phyloP scores from a whole-genome alignment of 2,888 invertebrate genomes.

The Spisula solida region DNA sequence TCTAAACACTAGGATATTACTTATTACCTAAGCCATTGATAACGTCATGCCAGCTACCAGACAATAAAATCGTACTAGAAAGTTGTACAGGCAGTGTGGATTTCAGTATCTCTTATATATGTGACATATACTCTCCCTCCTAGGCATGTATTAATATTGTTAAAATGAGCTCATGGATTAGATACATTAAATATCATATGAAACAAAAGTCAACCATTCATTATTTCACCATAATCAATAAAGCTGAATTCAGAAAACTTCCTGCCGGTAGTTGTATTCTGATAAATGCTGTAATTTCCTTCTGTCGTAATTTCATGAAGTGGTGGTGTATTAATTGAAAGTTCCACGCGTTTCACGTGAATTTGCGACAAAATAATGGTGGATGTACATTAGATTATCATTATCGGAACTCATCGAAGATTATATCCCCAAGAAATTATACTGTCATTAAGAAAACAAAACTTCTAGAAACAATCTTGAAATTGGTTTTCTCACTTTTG shows the following conservation, averaged over 20 bases:
- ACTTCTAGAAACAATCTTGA: no score
- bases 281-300: constrained; percentile 21
- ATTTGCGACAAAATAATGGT: constrained; percentile 27
- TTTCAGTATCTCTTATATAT: background rate
- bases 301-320: constrained; percentile 26
- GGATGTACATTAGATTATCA: constrained; percentile 23
- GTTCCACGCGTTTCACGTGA: constrained; percentile 14
- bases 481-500: no score
- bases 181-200: background rate
- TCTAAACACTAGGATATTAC: background rate
- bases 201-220: background rate
- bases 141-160: background rate
- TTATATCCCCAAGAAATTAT: constrained; percentile 14
- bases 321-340: constrained; percentile 25
- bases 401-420: background rate
- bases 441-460: constrained; percentile 1
- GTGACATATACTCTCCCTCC: background rate
- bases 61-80: background rate
- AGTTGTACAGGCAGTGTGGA: no score
- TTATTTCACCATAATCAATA: constrained; percentile 32
- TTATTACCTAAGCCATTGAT: background rate
- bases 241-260: background rate
- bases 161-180: background rate
- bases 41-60: background rate
- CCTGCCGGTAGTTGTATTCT: constrained; percentile 4